phyloP scores from a whole-genome alignment of 2,797 vertebrate species.

The Myotis planiceps region DNA sequence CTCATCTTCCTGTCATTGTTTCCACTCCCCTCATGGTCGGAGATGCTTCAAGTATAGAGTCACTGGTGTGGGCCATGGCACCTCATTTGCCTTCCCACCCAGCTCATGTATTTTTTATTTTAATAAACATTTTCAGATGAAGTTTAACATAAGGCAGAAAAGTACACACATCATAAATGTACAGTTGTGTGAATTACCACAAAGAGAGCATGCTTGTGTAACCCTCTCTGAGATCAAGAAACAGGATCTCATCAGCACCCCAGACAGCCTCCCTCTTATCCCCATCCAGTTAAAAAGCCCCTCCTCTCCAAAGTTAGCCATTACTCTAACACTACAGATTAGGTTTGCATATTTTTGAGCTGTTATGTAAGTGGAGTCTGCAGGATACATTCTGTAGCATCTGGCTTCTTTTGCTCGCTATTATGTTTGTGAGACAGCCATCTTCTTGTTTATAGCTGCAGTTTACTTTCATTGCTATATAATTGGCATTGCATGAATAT shows the following conservation, averaged over 20 bases:
- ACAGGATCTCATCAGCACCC: not conserved
- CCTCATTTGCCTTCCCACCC: not conserved
- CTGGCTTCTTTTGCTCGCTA: not conserved
- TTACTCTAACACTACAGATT: not conserved
- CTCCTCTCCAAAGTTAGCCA: not conserved
- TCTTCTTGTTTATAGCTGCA: not conserved
- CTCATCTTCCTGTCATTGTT: not conserved
- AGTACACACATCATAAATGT: not conserved
- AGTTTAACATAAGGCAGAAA: not conserved
- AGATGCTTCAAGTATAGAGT: not conserved
- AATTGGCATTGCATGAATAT: not conserved
- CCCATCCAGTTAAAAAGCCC: not conserved
- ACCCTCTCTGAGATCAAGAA: not conserved
- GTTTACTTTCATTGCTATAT: conserved; percentile 17
- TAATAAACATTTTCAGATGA: not conserved
- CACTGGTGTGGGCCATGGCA: not conserved
- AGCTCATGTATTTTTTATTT: not conserved
- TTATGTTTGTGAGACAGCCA: not conserved
- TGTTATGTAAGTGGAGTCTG: not conserved
- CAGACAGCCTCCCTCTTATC: not conserved
- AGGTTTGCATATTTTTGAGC: not conserved
- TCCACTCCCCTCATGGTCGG: not conserved
- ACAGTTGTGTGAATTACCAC: not conserved
- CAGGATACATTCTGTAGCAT: not conserved
- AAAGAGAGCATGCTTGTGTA: not conserved